phyloP scores from a whole-genome alignment of 1,140 invertebrate species.

The Stenopsyche tienmushanensis region DNA sequence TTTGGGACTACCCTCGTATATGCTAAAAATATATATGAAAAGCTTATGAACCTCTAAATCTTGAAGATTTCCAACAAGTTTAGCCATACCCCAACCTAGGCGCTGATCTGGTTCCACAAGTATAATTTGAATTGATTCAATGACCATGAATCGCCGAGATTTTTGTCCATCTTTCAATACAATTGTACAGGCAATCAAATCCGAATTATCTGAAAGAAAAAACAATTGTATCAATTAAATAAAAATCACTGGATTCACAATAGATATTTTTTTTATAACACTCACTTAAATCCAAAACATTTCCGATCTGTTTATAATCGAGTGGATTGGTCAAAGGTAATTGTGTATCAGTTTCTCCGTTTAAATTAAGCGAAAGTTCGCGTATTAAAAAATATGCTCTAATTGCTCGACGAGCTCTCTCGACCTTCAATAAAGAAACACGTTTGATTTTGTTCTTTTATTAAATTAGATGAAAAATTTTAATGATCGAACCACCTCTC shows the following conservation, averaged over 20 bases:
- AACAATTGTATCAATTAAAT: slow-evolving; percentile 19
- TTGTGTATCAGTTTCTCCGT: slow-evolving; percentile 80
- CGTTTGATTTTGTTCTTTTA: background rate
- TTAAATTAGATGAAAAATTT: background rate
- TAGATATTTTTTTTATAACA: slow-evolving; percentile 5
- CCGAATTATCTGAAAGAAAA: slow-evolving; percentile 81
- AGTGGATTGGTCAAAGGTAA: slow-evolving; percentile 91
- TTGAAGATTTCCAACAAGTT: slow-evolving; percentile 87
- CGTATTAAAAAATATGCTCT: slow-evolving; percentile 92
- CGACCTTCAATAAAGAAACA: slow-evolving; percentile 63
- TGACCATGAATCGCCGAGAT: slow-evolving; percentile 90
- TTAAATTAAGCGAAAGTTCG: slow-evolving; percentile 77
- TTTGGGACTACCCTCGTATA: background rate
- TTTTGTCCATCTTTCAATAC: slow-evolving; percentile 86
- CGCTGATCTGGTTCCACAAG: slow-evolving; percentile 93
- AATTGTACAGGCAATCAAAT: slow-evolving; percentile 94
- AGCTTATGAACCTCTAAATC: slow-evolving; percentile 66
- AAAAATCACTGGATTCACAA: background rate
- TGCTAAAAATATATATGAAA: background rate
- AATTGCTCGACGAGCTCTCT: slow-evolving; percentile 89
- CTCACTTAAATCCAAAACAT: slow-evolving; percentile 90
- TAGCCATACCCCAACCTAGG: slow-evolving; percentile 95
- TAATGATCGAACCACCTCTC: slow-evolving; percentile 66
- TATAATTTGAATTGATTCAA: slow-evolving; percentile 92
- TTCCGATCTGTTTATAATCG: slow-evolving; percentile 86